Conservation (phyloP, 2,888 invertebrate species). For the Trichacis sp. region DNA sequence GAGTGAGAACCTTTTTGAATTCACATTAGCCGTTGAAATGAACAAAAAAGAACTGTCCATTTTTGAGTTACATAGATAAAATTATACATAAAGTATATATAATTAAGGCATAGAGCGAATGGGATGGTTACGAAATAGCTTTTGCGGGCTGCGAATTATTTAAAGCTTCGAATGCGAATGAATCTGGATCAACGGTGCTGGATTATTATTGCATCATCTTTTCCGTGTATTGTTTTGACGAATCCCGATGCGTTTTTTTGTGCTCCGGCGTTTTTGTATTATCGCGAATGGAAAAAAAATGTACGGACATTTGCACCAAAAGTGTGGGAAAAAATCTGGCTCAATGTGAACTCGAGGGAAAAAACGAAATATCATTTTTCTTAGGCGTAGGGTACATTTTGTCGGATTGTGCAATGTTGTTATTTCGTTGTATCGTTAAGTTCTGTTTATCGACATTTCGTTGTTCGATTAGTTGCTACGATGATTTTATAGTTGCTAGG, state of each 20-base stretch:
- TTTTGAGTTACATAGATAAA: conserved; percentile 1
- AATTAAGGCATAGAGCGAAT: background rate
- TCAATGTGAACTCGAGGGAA: conserved; percentile 2
- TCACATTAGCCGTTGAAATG: background rate
- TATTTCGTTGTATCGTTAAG: conserved; percentile 38
- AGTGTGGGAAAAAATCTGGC: conserved; percentile 3
- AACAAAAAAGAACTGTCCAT: background rate
- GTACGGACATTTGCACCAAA: conserved; percentile 26
- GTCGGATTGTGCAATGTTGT: conserved; percentile 41
- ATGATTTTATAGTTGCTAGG: conserved; percentile 9
- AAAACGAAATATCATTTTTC: conserved; percentile 7
- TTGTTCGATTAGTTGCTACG: conserved; percentile 13
- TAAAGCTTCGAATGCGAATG: background rate
- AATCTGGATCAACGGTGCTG: conserved; percentile 1
- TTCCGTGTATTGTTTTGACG: background rate
- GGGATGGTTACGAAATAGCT: background rate
- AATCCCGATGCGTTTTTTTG: background rate
- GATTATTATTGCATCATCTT: background rate
- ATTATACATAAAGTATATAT: background rate
- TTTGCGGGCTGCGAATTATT: background rate
- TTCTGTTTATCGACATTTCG: conserved; percentile 28
- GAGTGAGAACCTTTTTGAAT: conserved; percentile 14
- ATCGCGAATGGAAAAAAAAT: background rate
- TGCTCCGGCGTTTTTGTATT: background rate
- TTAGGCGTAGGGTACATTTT: conserved; percentile 9